Percentiles rank a stretch among this genome's conserved stretches.
Evolutionary conservation across 2,888 invertebrate genomes (phyloP).

Genomic region (Corythucha ciliata): DNA sequence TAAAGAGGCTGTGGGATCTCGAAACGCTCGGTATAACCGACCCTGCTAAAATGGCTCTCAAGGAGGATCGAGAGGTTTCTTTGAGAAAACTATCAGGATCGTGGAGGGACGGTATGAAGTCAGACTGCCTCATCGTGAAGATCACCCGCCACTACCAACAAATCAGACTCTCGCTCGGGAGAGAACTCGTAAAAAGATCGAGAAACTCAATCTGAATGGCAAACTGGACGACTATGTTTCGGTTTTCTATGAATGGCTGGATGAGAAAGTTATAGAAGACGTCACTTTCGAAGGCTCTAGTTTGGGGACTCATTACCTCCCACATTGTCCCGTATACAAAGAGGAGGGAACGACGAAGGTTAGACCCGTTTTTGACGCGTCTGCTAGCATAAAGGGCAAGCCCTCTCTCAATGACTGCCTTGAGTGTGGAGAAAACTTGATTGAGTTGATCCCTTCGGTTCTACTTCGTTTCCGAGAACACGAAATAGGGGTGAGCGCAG

Average conservation of each 20-base stretch:
- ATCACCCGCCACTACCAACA: constrained; percentile 36
- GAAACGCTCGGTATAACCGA: constrained; percentile 27
- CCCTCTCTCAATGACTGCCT: too few relatives aligned
- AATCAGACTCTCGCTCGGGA: constrained; percentile 35
- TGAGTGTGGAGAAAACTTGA: too few relatives aligned
- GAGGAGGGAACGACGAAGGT: too few relatives aligned
- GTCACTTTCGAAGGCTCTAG: constrained; percentile 28
- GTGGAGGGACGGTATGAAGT: constrained; percentile 38
- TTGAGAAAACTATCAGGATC: constrained; percentile 33
- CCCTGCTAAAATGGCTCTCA: constrained; percentile 13
- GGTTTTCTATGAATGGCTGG: constrained; percentile 36
- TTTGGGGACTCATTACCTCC: constrained; percentile 15
- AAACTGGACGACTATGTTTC: constrained; percentile 33
- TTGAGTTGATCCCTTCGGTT: too few relatives aligned
- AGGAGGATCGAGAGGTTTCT: constrained; percentile 16
- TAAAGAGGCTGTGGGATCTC: constrained; percentile 25
- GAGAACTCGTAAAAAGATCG: constrained; percentile 33
- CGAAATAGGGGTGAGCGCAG: too few relatives aligned
- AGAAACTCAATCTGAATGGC: constrained; percentile 31
- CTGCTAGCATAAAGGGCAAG: too few relatives aligned
- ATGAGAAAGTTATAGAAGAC: constrained; percentile 35
- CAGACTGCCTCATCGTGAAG: constrained; percentile 38
- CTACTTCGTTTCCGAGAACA: too few relatives aligned
- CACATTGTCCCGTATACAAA: constrained; percentile 15
- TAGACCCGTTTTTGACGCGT: too few relatives aligned